phyloP scores from a whole-genome alignment of 2,113 vertebrate genomes.

The Willisornis vidua region DNA sequence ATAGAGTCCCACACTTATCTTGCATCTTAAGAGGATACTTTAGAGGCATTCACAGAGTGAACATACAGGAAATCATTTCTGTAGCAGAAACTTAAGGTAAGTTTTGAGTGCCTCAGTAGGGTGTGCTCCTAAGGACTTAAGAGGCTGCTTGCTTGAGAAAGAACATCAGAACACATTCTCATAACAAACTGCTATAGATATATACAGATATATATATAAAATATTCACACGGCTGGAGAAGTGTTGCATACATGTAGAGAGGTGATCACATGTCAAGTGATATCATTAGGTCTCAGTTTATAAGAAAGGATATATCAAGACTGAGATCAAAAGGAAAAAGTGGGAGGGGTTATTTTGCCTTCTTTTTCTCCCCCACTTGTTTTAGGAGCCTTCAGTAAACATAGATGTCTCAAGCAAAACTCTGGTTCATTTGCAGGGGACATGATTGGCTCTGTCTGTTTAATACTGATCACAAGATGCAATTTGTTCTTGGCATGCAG shows the following conservation, averaged over 20 bases:
- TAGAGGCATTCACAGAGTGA: background rate
- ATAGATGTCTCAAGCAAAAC: background rate
- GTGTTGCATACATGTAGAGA: background rate
- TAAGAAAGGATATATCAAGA: background rate
- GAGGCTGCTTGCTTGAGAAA: background rate
- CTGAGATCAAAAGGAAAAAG: background rate
- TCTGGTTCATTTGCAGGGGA: background rate
- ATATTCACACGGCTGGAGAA: background rate
- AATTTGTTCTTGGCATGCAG: background rate
- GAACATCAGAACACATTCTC: background rate
- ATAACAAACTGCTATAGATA: background rate
- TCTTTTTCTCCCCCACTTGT: background rate
- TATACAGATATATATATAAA: background rate
- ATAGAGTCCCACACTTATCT: background rate
- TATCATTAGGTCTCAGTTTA: background rate
- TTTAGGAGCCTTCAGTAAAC: background rate
- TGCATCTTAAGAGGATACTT: background rate
- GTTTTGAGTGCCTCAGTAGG: background rate
- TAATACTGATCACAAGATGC: background rate
- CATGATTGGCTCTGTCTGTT: background rate
- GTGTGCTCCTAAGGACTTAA: background rate
- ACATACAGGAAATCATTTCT: background rate
- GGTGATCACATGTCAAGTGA: background rate
- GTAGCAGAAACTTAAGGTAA: background rate
- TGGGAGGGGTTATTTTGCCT: accelerated